phyloP scores from a whole-genome alignment of 2,797 vertebrate species.

The Eulemur rubriventer region DNA sequence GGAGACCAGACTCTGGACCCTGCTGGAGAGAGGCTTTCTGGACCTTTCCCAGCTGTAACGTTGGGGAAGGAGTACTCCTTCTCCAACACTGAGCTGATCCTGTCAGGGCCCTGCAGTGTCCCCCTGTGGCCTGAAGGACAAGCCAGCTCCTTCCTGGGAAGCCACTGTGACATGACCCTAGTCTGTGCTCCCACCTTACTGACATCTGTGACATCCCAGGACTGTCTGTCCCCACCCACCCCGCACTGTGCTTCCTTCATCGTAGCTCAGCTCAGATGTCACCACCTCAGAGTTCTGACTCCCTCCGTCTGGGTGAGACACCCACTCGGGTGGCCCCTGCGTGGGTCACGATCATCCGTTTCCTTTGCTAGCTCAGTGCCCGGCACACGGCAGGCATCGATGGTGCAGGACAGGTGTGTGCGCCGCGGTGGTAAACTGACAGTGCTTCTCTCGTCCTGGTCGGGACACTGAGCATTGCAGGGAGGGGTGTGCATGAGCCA shows the following conservation, averaged over 20 bases:
- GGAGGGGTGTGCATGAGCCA: background rate
- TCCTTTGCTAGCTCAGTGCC: background rate
- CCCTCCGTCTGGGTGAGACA: background rate
- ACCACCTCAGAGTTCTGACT: background rate
- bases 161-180: background rate
- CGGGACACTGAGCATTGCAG: background rate
- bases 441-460: background rate
- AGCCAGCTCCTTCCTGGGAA: background rate
- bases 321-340: background rate
- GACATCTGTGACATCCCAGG: background rate
- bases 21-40: background rate
- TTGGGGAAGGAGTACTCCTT: background rate
- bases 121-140: background rate
- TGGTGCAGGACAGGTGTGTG: rapidly evolving
- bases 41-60: background rate
- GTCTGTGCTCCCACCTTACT: background rate
- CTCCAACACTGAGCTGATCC: background rate
- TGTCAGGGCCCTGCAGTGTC: background rate
- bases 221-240: too few relatives aligned
- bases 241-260: background rate
- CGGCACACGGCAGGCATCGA: rapidly evolving
- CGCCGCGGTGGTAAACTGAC: rapidly evolving
- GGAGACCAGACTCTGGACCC: background rate
- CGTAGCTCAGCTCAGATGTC: background rate
- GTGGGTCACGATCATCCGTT: background rate